Base-by-base conservation (phyloP, 1,140 invertebrate species). In the Arctopsyche grandis region DNA sequence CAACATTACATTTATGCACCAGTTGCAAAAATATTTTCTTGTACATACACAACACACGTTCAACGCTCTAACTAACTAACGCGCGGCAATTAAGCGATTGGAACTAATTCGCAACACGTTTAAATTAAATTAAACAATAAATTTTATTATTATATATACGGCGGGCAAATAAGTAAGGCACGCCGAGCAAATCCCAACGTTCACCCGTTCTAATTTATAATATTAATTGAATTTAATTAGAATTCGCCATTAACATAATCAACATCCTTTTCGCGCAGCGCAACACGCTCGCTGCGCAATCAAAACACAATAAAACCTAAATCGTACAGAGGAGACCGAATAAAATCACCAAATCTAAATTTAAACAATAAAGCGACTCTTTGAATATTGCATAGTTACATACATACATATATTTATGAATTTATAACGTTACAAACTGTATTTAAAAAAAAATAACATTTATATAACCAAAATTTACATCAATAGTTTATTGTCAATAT, bases 141-240 rank as follows among this genome's bases (percentile, higher is more conserved):
- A 60, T 60, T 60, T 21, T 21, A 21, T 16, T 9, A 60, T 21
- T 52, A 52, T 52, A 52, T 52, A 12, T 60, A 21, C 56, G 56
- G 56, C 16, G 14, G 9, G 48, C 12, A 52, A 19, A 19, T 60
- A 60, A 60, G 21, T 19, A 60, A 9, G 56, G 56, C 21, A 7
- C 29, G 29, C 29, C 29, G 7, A 38, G 29, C 29, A 38, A 38
- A 38, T 38, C 29, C 29, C 29, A 38, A 21, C 52, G 52, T 56
- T 56, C 52, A 3, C 14, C n/a, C 56, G 9, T 60, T 16, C 56
- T 60, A 16, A 60, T 60, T 38, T 38, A 38, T 38, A 38, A 60
- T 60, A 60, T 60, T 19, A 60, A 60, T 60, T 60, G 21, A 60
- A 60, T 60, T 60, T 60, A 60, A 60, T 60, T 60, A 60, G 56